Percentiles rank a stretch among this genome's conserved stretches.
Conservation (phyloP, 2,888 invertebrate species). For the Eupithecia dodoneata region DNA sequence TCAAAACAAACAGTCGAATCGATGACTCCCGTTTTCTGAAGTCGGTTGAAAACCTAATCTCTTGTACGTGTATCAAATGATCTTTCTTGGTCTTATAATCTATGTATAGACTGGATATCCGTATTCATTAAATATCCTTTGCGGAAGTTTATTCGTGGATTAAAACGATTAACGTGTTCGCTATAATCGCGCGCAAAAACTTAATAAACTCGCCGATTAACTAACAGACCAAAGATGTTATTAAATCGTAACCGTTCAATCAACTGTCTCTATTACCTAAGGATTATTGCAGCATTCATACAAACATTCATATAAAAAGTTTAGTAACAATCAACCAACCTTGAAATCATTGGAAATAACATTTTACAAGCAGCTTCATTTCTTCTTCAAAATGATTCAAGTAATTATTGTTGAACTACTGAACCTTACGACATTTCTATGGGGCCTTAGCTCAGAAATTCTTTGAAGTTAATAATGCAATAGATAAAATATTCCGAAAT, state of each 20-base stretch:
- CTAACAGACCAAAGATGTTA: conserved; percentile 7
- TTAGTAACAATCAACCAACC: not conserved
- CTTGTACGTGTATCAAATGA: too few species aligned
- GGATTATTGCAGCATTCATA: not conserved
- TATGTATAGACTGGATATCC: not conserved
- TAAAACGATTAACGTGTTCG: not conserved
- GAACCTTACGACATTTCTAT: too few species aligned
- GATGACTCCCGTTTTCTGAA: too few species aligned
- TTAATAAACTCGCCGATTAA: not conserved
- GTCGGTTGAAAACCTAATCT: too few species aligned
- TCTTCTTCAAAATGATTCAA: too few species aligned
- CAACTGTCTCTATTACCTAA: conserved; percentile 9
- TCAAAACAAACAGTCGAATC: too few species aligned
- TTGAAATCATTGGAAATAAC: not conserved
- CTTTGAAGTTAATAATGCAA: too few species aligned
- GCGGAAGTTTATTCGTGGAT: not conserved
- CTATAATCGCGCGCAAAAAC: conserved; percentile 9
- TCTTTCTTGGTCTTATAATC: too few species aligned
- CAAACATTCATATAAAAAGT: not conserved
- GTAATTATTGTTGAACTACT: too few species aligned
- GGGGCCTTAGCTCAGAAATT: too few species aligned
- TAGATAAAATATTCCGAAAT: too few species aligned
- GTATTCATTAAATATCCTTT: not conserved
- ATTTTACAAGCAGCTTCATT: not conserved
- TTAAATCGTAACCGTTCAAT: conserved; percentile 7